Percentiles rank a stretch among this genome's conserved stretches.
Conservation (phyloP, 1,140 invertebrate genomes). For the Drosophila jambulina region DNA sequence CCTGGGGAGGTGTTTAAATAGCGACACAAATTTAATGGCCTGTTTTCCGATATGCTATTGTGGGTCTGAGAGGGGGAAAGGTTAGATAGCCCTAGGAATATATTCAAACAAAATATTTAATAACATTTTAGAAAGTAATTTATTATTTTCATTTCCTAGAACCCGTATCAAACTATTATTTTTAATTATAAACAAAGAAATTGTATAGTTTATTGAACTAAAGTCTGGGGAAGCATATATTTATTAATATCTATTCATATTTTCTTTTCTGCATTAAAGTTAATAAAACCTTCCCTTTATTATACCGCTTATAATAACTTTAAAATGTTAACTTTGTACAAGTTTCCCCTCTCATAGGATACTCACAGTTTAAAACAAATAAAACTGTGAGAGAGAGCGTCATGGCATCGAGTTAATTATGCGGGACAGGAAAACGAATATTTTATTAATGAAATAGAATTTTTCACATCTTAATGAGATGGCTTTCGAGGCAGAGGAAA, state of each 20-base stretch:
- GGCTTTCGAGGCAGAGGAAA: slow-evolving; percentile 12
- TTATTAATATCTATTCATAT: too few relatives aligned
- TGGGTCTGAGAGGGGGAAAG: neutral
- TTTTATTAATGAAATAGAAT: slow-evolving; percentile 49
- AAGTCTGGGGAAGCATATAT: too few relatives aligned
- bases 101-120: neutral
- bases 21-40: slow-evolving; percentile 10
- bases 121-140: neutral
- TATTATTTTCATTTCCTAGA: neutral
- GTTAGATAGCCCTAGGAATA: neutral
- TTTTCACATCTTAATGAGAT: slow-evolving; percentile 54
- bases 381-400: slow-evolving; percentile 4
- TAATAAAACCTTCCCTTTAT: neutral
- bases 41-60: neutral
- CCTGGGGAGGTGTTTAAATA: slow-evolving; percentile 8
- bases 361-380: slow-evolving; percentile 7
- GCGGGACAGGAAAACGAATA: slow-evolving; percentile 32
- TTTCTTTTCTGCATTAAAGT: neutral
- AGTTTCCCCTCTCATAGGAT: neutral
- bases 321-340: neutral
- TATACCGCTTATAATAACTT: neutral
- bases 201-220: neutral
- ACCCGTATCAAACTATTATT: neutral
- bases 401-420: slow-evolving; percentile 36
- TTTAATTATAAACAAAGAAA: neutral